Percentiles rank a stretch among this genome's conserved stretches.
Conservation (phyloP, 2,888 invertebrate species). For the Melieria picta region DNA sequence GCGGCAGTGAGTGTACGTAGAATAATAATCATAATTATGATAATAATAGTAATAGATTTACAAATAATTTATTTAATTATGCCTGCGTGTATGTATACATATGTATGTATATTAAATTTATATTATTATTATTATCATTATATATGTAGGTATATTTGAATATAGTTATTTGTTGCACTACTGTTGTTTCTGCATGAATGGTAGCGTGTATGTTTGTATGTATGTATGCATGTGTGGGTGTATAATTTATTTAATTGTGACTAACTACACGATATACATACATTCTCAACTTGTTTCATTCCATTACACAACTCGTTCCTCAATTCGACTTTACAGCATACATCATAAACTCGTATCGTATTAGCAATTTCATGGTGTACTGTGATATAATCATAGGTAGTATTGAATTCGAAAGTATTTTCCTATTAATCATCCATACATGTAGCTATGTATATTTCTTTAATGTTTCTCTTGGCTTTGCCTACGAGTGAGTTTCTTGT, state of each 20-base stretch:
- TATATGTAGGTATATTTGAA: too few species aligned
- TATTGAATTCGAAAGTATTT: neutral
- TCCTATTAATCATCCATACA: neutral
- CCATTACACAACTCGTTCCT: neutral
- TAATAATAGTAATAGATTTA: neutral
- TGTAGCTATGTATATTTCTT: conserved; percentile 11
- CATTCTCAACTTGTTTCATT: conserved; percentile 13
- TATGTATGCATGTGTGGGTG: conserved; percentile 12
- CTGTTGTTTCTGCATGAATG: neutral
- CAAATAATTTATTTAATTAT: neutral
- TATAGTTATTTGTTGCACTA: too few species aligned
- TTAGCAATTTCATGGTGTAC: neutral
- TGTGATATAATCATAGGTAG: neutral
- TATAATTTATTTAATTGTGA: conserved; percentile 35
- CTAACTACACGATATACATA: conserved; percentile 31
- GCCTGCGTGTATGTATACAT: too few species aligned
- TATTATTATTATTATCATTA: neutral
- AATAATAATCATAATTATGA: neutral
- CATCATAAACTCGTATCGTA: neutral
- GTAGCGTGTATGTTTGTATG: neutral
- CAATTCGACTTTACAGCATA: neutral
- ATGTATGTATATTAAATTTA: neutral
- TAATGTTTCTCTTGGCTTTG: conserved; percentile 15
- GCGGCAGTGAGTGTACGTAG: neutral
- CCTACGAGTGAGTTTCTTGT: neutral